Base-by-base conservation (phyloP, 2,888 invertebrate species). In the Acleris cristana region DNA sequence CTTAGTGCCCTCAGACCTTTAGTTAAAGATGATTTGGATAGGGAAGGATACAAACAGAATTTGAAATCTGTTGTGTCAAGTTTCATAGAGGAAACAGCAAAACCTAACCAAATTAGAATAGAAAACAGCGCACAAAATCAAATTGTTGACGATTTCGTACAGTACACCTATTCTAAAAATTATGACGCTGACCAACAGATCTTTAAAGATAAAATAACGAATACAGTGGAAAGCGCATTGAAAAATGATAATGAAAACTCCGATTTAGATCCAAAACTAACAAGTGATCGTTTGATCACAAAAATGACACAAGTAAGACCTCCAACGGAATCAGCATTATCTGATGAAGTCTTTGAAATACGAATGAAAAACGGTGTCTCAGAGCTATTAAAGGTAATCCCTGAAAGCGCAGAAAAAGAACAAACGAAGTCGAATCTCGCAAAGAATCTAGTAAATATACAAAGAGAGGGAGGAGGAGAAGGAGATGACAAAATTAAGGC, bases 91-190 rank as follows among this genome's bases (percentile, higher is more conserved):
- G 73, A 76, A 65, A 74, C 82, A 1, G 71, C 65, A 7, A 70
- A 73, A 30, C 63, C 69, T 6, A 74, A 71, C 3, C 76, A 78
- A 64, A 54, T 72, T 49, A 65, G 49, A 5, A 8, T 71, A 45
- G 77, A 78, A n/a, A 70, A 77, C 30, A 73, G 78, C 40, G n/a
- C 82, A 1, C 77, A 75, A 65, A 80, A 81, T 26, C 80, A 84
- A 48, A 84, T 89, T 18, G 73, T 86, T 14, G 84, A 88, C 44
- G 73, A 81, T 70, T 89, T 82, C 73, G 62, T 88, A 26, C 76
- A 81, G 69, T 83, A 78, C 49, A 73, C 78, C 61, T 84, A 80
- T 70, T 73, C 81, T 64, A 74, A 70, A 60, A 73, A 79, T 18
- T 74, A 86, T 51, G 76, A 81, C 30, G 79, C 83, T 57, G 71